Evolutionary conservation across 2,113 vertebrate genomes (phyloP).

Genomic region (Conger conger): DNA sequence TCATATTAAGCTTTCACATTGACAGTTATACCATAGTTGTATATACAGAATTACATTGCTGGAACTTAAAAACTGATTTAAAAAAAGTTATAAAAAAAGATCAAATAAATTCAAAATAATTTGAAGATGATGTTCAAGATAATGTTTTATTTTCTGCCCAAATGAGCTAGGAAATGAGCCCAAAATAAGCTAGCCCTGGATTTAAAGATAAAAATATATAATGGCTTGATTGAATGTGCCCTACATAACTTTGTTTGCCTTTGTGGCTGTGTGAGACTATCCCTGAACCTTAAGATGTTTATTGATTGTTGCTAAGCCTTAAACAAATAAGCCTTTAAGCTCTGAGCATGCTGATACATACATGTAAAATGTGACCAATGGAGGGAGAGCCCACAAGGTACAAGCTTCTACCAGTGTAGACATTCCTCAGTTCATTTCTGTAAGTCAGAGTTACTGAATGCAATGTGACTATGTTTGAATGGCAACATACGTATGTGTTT

Average conservation of each 20-base stretch:
- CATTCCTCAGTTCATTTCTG: background rate
- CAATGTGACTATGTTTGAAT: no score
- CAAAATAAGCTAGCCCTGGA: no score
- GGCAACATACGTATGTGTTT: no score
- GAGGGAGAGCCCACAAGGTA: background rate
- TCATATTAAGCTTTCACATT: background rate
- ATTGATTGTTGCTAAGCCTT: constrained; percentile 61
- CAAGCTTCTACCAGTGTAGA: background rate
- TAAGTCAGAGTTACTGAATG: background rate
- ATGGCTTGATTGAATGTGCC: background rate
- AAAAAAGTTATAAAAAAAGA: no score
- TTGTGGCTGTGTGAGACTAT: constrained; percentile 31
- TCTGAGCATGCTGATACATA: constrained; percentile 60
- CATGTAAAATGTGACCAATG: constrained; percentile 46
- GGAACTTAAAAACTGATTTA: no score
- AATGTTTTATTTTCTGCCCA: no score
- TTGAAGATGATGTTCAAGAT: no score
- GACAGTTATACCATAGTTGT: no score
- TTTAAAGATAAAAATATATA: background rate
- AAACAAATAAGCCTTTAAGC: constrained; percentile 57
- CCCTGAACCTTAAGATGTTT: constrained; percentile 43
- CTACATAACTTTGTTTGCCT: background rate
- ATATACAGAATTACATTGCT: no score
- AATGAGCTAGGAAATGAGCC: no score
- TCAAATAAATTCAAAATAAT: no score